Conservation (phyloP, 2,113 vertebrate species). For the Corythoichthys intestinalis region DNA sequence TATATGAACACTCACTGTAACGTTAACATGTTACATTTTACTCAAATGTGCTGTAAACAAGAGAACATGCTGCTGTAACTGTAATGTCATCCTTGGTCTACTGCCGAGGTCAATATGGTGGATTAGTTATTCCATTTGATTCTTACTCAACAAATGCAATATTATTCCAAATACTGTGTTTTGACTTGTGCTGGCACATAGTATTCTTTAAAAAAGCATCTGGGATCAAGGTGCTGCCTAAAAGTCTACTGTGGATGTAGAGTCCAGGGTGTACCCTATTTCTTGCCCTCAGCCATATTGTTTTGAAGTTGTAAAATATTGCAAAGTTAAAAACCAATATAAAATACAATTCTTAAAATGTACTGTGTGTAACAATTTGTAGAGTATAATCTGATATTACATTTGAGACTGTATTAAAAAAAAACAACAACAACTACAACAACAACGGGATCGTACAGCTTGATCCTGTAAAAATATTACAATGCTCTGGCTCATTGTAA, state of each 20-base stretch:
- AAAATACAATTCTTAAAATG: neutral
- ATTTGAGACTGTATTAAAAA: neutral
- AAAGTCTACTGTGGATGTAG: neutral
- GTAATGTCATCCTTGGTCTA: no score
- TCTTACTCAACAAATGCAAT: no score
- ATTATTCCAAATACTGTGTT: no score
- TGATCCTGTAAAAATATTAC: neutral
- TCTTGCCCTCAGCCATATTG: no score
- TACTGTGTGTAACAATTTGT: neutral
- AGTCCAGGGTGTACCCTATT: neutral
- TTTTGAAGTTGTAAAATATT: no score
- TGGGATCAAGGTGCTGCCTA: neutral
- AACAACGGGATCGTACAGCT: neutral
- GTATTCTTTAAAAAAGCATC: neutral
- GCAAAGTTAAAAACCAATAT: neutral
- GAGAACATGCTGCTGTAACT: no score
- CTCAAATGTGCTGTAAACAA: no score
- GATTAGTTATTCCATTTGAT: no score
- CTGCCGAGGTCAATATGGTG: no score
- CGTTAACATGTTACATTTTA: no score
- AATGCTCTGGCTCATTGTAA: slow-evolving; percentile 50
- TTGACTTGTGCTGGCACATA: no score
- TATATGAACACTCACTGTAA: no score
- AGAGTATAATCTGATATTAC: neutral
- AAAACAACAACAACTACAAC: neutral